Evolutionary conservation across 1,140 invertebrate species (phyloP).

Genomic region (Heliconius hermathena): DNA sequence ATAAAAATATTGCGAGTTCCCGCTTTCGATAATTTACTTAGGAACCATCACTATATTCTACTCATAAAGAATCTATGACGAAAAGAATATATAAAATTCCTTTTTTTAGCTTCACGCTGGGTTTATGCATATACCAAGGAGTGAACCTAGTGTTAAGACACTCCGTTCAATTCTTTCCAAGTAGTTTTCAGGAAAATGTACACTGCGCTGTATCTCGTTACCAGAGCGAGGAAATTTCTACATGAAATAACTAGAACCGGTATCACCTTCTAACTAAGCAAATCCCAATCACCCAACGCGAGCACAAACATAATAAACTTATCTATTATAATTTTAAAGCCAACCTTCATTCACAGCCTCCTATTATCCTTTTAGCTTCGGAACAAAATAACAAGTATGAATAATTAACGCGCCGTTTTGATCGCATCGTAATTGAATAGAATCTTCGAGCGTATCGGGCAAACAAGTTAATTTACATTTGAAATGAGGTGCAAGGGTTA

Average conservation of each 20-base stretch:
- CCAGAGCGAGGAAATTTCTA: not conserved
- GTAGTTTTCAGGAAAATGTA: no score
- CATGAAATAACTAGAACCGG: not conserved
- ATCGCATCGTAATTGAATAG: constrained; percentile 26
- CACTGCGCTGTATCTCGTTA: no score
- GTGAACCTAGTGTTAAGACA: no score
- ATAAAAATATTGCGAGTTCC: no score
- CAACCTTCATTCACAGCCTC: not conserved
- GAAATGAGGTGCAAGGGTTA: constrained; percentile 5
- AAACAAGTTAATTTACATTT: constrained; percentile 22
- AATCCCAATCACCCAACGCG: not conserved
- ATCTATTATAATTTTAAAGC: constrained; percentile 7
- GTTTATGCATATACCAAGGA: no score
- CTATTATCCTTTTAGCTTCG: constrained; percentile 11
- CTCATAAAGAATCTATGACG: no score
- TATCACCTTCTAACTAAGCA: not conserved
- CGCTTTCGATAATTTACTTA: no score
- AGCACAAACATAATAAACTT: not conserved
- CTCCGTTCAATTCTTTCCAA: no score
- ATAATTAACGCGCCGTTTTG: constrained; percentile 27
- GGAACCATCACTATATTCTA: no score
- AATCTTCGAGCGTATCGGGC: constrained; percentile 27
- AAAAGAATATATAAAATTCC: no score
- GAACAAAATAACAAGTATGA: constrained; percentile 21
- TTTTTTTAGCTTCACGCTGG: no score